Base-by-base conservation (phyloP, 2,113 vertebrate genomes). In the Phalacrocorax carbo region DNA sequence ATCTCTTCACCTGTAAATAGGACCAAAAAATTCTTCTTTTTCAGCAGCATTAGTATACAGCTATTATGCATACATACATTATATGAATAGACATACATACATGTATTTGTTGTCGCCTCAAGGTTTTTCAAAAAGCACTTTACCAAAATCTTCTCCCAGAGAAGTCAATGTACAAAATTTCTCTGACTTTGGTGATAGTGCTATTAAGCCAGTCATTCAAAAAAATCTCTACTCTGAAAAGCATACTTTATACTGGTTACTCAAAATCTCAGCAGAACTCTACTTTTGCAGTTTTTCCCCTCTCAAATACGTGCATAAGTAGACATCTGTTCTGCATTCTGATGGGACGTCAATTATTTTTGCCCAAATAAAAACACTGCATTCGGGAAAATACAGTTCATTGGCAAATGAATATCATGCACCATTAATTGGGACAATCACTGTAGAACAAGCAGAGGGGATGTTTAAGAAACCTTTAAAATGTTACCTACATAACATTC, bases 251-350 rank as follows among this genome's bases (percentile, higher is more conserved):
- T n/a, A 49, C 69, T 52, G 34, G 30, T 52, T n/a, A 80, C 15
- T 51, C 29, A 65, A 55, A 80, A 42, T 5, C 20, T 70, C 46
- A 38, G 46, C 36, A 66, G 48, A 93, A 48, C 19, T 58, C 27
- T 64, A 21, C 49, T 84, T 32, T 23, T 15, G 21, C 42, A 13
- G 42, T 34, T 44, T 44, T 51, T 22, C 26, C 19, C 26, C 32
- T 79, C 44, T 32, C 48, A 51, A 22, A 44, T 32, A 69, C 0
- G 1, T 60, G 7, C 38, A 58, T 4, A 21, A 2, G 1, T 10
- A 52, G 29, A 32, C 10, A 46, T 46, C 62, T 25, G 38, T 84
- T 64, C 54, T 78, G 20, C 16, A 48, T 58, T 64, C 55, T 66
- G 36, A 75, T 2, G 1, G 16, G 25, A 48, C 44, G 42, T 12